Percentiles rank a stretch among this genome's conserved stretches.
Conservation (phyloP, 1,140 invertebrate species). For the Zaprionus camerounensis region DNA sequence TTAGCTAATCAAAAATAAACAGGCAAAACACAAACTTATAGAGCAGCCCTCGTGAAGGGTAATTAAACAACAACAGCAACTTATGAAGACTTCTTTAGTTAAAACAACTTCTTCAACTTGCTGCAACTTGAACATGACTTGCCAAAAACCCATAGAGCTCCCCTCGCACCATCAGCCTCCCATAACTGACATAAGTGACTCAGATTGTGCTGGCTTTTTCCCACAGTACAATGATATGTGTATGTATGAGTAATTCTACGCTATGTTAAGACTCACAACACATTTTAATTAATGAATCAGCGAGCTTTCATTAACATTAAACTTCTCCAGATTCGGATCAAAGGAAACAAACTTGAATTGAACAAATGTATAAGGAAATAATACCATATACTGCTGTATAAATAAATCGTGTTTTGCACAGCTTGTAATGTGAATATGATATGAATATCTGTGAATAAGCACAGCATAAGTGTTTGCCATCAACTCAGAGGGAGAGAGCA, state of each 20-base stretch:
- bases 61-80: background rate
- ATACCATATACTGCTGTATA: background rate
- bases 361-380: background rate
- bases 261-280: background rate
- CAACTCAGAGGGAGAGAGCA: background rate
- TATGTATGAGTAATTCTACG: background rate
- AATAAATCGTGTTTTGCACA: background rate
- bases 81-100: background rate
- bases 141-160: background rate
- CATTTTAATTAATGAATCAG: constrained; percentile 5
- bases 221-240: background rate
- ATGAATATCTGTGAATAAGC: background rate
- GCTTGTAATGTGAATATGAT: background rate
- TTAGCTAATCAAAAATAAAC: background rate
- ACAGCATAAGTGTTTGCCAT: background rate
- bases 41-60: background rate
- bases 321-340: background rate
- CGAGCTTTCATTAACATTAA: background rate
- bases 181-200: constrained; percentile 6
- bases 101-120: background rate
- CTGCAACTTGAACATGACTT: background rate
- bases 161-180: background rate
- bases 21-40: background rate
- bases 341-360: background rate
- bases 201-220: constrained; percentile 38